Conservation (phyloP, 2,888 invertebrate genomes). For the Tethea ocularis region DNA sequence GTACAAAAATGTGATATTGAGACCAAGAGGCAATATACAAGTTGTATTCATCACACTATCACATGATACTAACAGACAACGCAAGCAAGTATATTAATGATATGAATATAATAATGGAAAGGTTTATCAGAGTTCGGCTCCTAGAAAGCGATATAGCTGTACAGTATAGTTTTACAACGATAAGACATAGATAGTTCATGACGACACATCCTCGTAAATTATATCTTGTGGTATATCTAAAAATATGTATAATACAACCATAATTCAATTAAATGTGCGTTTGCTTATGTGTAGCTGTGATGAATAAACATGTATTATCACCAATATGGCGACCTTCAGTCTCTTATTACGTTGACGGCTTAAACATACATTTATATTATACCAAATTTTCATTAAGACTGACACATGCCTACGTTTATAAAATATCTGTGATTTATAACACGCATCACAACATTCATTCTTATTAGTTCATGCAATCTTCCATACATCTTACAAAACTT, state of each 20-base stretch:
- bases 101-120: neutral
- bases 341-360: slow-evolving; percentile 71
- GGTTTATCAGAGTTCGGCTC: neutral
- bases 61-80: slow-evolving; percentile 13
- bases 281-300: slow-evolving; percentile 45
- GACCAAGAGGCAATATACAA: slow-evolving; percentile 63
- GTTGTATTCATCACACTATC: slow-evolving; percentile 66
- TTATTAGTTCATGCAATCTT: slow-evolving; percentile 57
- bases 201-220: neutral
- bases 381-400: slow-evolving; percentile 69
- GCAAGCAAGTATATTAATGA: neutral
- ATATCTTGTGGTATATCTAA: neutral
- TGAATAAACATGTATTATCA: slow-evolving; percentile 66
- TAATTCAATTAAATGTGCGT: slow-evolving; percentile 1
- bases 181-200: neutral
- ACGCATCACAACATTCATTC: slow-evolving; percentile 55
- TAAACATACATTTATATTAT: slow-evolving; percentile 63
- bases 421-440: slow-evolving; percentile 66
- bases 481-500: slow-evolving; percentile 74
- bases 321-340: slow-evolving; percentile 80
- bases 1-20: slow-evolving; percentile 72
- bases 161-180: neutral
- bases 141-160: neutral
- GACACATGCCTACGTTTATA: slow-evolving; percentile 75
- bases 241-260: neutral